phyloP scores from a whole-genome alignment of 2,888 invertebrate genomes.

The Acronicta alni region DNA sequence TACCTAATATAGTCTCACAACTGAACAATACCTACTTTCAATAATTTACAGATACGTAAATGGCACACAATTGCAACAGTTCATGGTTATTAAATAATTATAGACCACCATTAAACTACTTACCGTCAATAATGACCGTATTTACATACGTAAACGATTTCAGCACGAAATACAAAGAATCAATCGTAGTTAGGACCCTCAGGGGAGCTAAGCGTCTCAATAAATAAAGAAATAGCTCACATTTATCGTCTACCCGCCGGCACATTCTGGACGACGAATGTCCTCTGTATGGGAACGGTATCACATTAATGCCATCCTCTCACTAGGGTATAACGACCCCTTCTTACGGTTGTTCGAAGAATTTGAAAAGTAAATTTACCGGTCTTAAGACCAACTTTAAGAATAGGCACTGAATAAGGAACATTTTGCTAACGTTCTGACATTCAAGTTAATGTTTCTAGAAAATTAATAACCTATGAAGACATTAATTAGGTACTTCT shows the following conservation, averaged over 20 bases:
- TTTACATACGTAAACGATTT: conserved; percentile 28
- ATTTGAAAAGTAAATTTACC: conserved; percentile 8
- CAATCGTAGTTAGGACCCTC: conserved; percentile 34
- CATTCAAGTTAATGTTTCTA: conserved; percentile 4
- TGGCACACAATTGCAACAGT: conserved; percentile 3
- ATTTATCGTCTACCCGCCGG: conserved; percentile 50
- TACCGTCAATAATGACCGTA: conserved; percentile 24
- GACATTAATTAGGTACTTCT: too few relatives aligned
- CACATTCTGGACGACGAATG: conserved; percentile 55
- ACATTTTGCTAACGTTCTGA: conserved; percentile 22
- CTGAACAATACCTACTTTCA: not conserved
- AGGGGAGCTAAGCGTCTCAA: conserved; percentile 21
- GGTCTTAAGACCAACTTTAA: conserved; percentile 12
- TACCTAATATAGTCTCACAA: not conserved
- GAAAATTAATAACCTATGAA: not conserved
- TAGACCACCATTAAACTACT: conserved; percentile 10
- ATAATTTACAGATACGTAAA: not conserved
- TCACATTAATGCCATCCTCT: conserved; percentile 46
- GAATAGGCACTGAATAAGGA: conserved; percentile 31
- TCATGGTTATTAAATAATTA: conserved; percentile 14
- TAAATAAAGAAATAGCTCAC: conserved; percentile 50
- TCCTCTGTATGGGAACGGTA: conserved; percentile 53
- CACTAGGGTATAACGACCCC: conserved; percentile 37
- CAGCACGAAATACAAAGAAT: conserved; percentile 35
- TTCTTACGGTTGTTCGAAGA: conserved; percentile 6